phyloP scores from a whole-genome alignment of 2,888 invertebrate genomes.

The Nymphalis urticae region DNA sequence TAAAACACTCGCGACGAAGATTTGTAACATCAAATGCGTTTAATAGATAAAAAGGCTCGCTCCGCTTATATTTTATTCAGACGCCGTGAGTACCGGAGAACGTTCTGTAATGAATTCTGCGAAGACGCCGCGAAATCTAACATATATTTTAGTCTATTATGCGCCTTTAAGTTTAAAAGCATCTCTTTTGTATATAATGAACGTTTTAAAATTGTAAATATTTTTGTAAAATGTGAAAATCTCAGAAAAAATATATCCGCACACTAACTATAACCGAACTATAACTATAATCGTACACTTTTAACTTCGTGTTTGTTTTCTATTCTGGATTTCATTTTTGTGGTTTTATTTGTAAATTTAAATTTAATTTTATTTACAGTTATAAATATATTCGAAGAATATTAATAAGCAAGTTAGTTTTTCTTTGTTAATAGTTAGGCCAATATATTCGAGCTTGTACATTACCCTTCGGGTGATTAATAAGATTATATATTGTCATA shows the following conservation, averaged over 20 bases:
- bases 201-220: conserved; percentile 6
- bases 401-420: too few relatives aligned
- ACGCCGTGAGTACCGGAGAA: conserved; percentile 59
- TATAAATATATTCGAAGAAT: too few relatives aligned
- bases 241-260: too few relatives aligned
- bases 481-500: too few relatives aligned
- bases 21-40: conserved; percentile 74
- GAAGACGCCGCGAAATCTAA: conserved; percentile 49
- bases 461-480: too few relatives aligned
- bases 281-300: too few relatives aligned
- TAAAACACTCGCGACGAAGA: conserved; percentile 46
- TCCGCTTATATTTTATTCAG: conserved; percentile 73
- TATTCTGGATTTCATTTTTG: too few relatives aligned
- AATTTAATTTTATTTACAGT: too few relatives aligned
- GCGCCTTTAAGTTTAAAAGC: conserved; percentile 14
- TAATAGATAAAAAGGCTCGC: conserved; percentile 75
- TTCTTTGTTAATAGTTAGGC: too few relatives aligned
- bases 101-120: conserved; percentile 67
- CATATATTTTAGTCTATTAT: conserved; percentile 41
- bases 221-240: not conserved
- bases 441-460: too few relatives aligned
- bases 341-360: too few relatives aligned
- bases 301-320: not conserved
- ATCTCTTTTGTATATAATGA: conserved; percentile 16
- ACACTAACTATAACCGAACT: too few relatives aligned